Conservation (phyloP, 2,797 vertebrate species). For the Falco columbarius region DNA sequence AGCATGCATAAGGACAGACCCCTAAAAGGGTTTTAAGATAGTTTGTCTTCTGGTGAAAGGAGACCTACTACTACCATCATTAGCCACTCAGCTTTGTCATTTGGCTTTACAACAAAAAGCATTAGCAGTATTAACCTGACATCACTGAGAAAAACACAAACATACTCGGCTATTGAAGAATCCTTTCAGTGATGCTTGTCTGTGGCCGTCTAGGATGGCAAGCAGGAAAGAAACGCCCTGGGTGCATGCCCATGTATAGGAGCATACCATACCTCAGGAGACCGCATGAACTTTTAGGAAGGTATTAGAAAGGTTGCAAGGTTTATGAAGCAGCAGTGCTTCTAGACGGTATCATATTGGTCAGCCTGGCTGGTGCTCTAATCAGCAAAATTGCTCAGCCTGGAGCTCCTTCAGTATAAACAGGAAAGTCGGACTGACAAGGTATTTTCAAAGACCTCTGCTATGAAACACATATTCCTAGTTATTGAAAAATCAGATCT, state of each 20-base stretch:
- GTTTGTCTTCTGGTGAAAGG: background rate
- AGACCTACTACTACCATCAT: background rate
- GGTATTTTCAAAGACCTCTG: conserved; percentile 1
- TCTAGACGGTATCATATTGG: background rate
- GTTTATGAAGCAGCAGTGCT: background rate
- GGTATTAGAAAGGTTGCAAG: background rate
- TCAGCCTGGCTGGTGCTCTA: background rate
- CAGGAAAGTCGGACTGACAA: background rate
- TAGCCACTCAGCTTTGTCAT: background rate
- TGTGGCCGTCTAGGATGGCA: background rate
- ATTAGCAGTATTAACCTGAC: background rate
- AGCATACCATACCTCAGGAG: background rate
- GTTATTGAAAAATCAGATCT: conserved; percentile 35
- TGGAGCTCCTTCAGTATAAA: background rate
- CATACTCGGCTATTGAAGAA: background rate
- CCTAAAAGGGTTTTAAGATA: background rate
- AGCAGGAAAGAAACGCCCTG: background rate
- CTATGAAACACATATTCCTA: background rate
- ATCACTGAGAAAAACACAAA: background rate
- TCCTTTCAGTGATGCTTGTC: background rate
- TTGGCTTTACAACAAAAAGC: background rate
- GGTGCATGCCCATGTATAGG: no score
- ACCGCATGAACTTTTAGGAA: background rate
- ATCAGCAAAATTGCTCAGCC: background rate
- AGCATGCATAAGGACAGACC: background rate